Conservation (phyloP, 2,113 vertebrate genomes). For the Anthoscopus minutus region DNA sequence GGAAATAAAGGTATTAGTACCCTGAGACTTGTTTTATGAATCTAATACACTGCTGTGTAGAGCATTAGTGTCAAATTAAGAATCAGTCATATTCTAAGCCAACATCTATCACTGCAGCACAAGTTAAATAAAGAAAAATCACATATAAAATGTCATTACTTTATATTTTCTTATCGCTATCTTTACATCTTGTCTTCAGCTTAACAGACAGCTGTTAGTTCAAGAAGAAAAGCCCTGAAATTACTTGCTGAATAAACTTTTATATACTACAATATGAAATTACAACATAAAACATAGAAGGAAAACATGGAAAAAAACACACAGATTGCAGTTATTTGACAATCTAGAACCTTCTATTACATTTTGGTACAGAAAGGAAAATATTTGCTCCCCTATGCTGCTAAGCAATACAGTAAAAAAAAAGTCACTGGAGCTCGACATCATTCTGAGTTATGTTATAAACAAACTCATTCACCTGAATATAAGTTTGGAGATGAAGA, state of each 20-base stretch:
- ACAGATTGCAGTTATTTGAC: neutral
- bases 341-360: neutral
- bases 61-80: neutral
- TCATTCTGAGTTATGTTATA: neutral
- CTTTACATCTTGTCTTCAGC: neutral
- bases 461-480: neutral
- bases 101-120: neutral
- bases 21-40: neutral
- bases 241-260: neutral
- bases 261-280: neutral
- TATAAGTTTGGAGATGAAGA: neutral
- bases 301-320: neutral
- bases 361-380: neutral
- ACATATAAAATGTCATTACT: neutral
- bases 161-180: neutral
- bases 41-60: neutral
- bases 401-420: neutral
- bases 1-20: conserved; percentile 52
- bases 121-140: neutral
- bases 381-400: neutral
- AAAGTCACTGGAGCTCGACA: neutral
- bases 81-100: neutral
- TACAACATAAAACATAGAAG: neutral
- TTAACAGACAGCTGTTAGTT: neutral
- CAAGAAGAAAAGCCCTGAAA: neutral